Base-by-base conservation (phyloP, 2,888 invertebrate species). In the Pristionchus entomophagus region DNA sequence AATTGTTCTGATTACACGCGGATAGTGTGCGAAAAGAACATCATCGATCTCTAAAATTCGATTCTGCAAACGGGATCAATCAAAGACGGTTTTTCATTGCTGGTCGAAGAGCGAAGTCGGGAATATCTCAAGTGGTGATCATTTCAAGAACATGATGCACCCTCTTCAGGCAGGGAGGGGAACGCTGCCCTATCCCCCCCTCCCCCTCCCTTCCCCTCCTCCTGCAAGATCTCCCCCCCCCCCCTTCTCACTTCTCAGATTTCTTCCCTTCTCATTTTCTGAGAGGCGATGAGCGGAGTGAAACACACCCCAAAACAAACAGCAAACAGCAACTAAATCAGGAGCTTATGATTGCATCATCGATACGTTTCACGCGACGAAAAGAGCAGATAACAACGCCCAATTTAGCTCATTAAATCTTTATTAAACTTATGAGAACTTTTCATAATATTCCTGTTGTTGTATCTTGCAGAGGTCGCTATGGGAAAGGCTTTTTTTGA, bases 231-330 rank as follows among this genome's bases (percentile, higher is more conserved):
- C 65, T 65, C 35, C 2, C 17, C 5, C 35, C 26, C 35, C 5
- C 35, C 59, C n/a, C 59, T 51, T 59, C 59, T 22, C 59, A n/a
- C 65, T 32, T 65, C 65, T 65, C 65, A 65, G 65, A 35, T 65
- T 65, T 65, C 65, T 14, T 26, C 59, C 26, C 59, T 29, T 29
- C 32, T 29, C n/a, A 56, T 56, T 59, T 29, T 59, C 59, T n/a
- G 8, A 10, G 45, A 45, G 45, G 45, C 45, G 45, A 45, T 45
- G 35, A 17, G 35, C 10, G 62, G 62, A 65, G 65, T 65, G 65
- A 65, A 65, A 35, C 35, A 65, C 65, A 65, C 65, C 65, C 65
- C 14, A 32, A 29, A 65, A 65, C 65, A 65, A 65, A 65, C 65
- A 65, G 35, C 17, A 12, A 35, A 35, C 22, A 19, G 17, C 32